Base-by-base conservation (phyloP, 2,113 vertebrate species). In the Electrona antarctica region DNA sequence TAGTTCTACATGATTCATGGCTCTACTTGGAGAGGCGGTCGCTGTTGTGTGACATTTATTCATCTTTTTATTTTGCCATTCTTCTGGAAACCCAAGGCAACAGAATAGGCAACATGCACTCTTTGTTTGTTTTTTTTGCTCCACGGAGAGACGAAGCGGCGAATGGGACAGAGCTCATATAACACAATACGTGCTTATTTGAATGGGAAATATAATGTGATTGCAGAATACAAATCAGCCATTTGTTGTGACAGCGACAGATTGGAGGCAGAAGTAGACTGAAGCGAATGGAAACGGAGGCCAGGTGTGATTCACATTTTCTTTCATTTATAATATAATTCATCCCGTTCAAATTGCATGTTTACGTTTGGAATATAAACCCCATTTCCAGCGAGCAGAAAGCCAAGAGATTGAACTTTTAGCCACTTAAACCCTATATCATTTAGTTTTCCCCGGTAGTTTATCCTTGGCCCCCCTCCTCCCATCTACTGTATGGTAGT, bases 21-120 rank as follows among this genome's bases (percentile, higher is more conserved):
- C 71, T 7, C 75, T 47, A 85, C 86, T 85, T 75, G 46, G 69
- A 86, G 84, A 85, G 79, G 80, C 84, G 82, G 83, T 89, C 85
- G 88, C 87, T 87, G 85, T 85, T 83, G 87, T 90, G 89, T 91
- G 82, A 91, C 92, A 91, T 89, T 82, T 87, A 81, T 92, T 86
- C 33, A 85, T 85, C 15, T 9, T 9, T 14, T 7, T 33, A 7
- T 45, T 51, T 71, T 67, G 73, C 77, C 78, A 79, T 78, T 63
- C n/a, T n/a, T n/a, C 83, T 28, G 33, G 77, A 80, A 84, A 90
- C 86, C 86, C 86, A 88, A 81, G 78, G 86, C 88, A 85, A 89
- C 78, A 69, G 67, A 87, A 81, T 87, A 74, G 85, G 81, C 67
- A 74, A 80, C 76, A 80, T 82, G 78, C 83, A 80, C 85, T 85